A percentile compares a stretch with the other conserved stretches of the same genome.
phyloP scores from a whole-genome alignment of 2,797 vertebrate species.

The Craterocephalus amniculus region DNA sequence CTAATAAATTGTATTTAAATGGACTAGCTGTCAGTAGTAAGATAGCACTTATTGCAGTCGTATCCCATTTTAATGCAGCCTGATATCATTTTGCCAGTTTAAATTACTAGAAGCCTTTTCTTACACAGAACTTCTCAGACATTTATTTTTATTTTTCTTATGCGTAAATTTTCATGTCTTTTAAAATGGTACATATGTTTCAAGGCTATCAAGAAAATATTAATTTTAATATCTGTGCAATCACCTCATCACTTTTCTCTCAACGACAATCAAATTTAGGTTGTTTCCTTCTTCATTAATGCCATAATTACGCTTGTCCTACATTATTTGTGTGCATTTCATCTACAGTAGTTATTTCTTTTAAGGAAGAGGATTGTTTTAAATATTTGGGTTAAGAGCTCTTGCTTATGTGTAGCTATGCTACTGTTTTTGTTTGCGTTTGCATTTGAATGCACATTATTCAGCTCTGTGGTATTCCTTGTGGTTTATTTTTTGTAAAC shows the following conservation, averaged over 20 bases:
- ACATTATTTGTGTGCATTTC: constrained; percentile 51
- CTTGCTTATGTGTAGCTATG: constrained; percentile 56
- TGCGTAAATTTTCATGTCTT: constrained; percentile 25
- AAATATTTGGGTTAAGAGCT: constrained; percentile 44
- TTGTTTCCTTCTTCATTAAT: constrained; percentile 46
- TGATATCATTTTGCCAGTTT: not conserved
- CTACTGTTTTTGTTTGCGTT: constrained; percentile 68
- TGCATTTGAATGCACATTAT: constrained; percentile 68
- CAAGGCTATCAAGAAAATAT: constrained; percentile 31
- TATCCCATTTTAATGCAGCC: not conserved
- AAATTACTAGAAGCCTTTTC: too few relatives aligned
- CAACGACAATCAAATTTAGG: constrained; percentile 79
- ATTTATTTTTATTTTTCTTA: constrained; percentile 8
- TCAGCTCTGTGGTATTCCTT: constrained; percentile 62
- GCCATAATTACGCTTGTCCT: constrained; percentile 33
- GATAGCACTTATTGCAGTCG: not conserved
- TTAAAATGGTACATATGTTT: constrained; percentile 37
- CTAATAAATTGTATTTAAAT: constrained; percentile 1
- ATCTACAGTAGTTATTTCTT: constrained; percentile 52
- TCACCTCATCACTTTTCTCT: constrained; percentile 67
- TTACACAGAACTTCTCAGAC: not conserved
- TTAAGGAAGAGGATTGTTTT: constrained; percentile 32
- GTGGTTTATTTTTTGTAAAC: constrained; percentile 58
- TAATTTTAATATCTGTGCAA: constrained; percentile 63
- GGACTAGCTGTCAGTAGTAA: constrained; percentile 18